A percentile compares a stretch with the other conserved stretches of the same genome.
These are phyloP conservation scores for Porites cylindrica DNA, from an alignment of 92 coral and sea anemone species.

Conservation along the genomic window DNA sequence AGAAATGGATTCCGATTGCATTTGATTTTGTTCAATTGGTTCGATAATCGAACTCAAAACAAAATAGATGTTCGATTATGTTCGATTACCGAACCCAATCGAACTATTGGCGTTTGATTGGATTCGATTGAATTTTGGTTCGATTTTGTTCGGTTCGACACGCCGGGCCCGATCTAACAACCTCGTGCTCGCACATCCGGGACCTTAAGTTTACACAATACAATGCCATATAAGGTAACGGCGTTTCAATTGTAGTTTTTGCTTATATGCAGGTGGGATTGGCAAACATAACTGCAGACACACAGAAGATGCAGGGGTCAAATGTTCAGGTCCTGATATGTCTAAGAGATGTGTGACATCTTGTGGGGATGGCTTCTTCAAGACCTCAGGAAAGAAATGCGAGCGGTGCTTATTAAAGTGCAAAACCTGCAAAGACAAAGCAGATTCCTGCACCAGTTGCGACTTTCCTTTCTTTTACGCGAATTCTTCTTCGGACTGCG, in stretches of 20 bases:
- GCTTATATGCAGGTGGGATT: conserved; percentile 55
- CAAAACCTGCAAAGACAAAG: conserved; percentile 47
- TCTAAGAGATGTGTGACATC: conserved; percentile 68
- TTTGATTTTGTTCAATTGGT: too few relatives aligned
- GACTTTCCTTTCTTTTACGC: conserved; percentile 45
- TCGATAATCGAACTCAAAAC: too few relatives aligned
- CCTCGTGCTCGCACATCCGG: too few relatives aligned
- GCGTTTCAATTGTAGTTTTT: not conserved
- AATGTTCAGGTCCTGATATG: conserved; percentile 85
- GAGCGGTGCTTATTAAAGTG: conserved; percentile 65
- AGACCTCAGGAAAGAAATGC: conserved; percentile 41
- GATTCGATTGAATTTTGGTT: too few relatives aligned
- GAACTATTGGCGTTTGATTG: too few relatives aligned
- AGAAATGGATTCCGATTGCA: too few relatives aligned
- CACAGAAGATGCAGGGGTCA: conserved; percentile 86
- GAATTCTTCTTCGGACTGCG: conserved; percentile 51
- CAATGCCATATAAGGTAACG: too few relatives aligned
- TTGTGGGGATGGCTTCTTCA: conserved; percentile 68
- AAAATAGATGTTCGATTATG: too few relatives aligned
- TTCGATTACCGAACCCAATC: too few relatives aligned
- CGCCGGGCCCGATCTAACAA: too few relatives aligned
- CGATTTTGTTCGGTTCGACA: too few relatives aligned
- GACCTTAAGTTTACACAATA: too few relatives aligned
- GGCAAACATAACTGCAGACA: conserved; percentile 88
- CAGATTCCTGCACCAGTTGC: conserved; percentile 62